Percentiles rank a stretch among this genome's conserved stretches.
These are phyloP conservation scores for Phyto melanocephala DNA, from an alignment of 2,888 invertebrate species.

Conservation along the genomic window DNA sequence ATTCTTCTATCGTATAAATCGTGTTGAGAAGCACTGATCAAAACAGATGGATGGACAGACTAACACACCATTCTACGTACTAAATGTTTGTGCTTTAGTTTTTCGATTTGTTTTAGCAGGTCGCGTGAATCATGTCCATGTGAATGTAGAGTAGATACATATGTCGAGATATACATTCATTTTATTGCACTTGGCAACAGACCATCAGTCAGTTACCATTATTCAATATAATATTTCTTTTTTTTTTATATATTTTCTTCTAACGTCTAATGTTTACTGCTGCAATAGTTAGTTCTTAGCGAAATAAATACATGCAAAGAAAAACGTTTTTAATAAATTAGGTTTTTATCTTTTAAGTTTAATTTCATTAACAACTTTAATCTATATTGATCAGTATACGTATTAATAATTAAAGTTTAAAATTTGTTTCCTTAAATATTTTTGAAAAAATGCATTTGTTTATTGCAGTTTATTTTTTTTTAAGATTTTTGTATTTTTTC, in stretches of 20 bases:
- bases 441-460: too few species aligned
- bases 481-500: too few species aligned
- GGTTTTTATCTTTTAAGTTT: not conserved
- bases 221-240: conserved; percentile 16
- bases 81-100: not conserved
- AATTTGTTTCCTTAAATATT: too few species aligned
- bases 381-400: not conserved
- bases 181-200: conserved; percentile 56
- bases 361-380: not conserved
- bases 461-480: too few species aligned
- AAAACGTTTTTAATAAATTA: conserved; percentile 9
- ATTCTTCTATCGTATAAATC: too few species aligned
- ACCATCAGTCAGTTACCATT: conserved; percentile 22
- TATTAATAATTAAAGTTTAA: too few species aligned
- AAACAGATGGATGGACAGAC: conserved; percentile 11
- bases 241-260: not conserved
- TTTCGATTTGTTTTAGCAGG: conserved; percentile 42
- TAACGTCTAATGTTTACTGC: conserved; percentile 5
- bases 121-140: conserved; percentile 56
- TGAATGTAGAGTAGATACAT: conserved; percentile 34
- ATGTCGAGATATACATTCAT: not conserved
- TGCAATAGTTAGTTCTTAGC: conserved; percentile 9
- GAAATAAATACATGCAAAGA: not conserved
- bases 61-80: not conserved
- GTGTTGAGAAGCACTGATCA: too few species aligned